Base-by-base conservation (phyloP, 2,797 vertebrate species). In the Knipowitschia caucasica region DNA sequence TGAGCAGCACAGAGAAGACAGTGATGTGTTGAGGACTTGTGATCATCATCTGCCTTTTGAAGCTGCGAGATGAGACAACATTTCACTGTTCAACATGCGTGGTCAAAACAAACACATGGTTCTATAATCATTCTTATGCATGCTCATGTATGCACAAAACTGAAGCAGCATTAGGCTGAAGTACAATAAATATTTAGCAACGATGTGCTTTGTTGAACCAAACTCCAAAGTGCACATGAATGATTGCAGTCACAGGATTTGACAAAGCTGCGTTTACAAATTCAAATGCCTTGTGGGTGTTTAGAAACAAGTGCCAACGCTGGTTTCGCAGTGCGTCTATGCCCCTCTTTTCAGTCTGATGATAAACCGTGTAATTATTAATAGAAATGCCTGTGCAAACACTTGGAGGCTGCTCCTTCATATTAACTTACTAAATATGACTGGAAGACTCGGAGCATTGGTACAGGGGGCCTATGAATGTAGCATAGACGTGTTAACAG, bases 331-430 rank as follows among this genome's bases (percentile, higher is more conserved):
- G 57, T 2, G 53, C 26, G 46, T 63, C 36, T 14, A 38, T 24
- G 56, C 40, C 54, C 72, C 67, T 58, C 55, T 61, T 59, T 61
- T 49, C 46, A 47, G 59, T 71, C 52, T 53, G 53, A 51, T 69
- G 69, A 86, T 76, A 46, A 71, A 83, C 76, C 69, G 67, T 74
- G 65, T 80, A 82, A 85, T 83, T 84, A 85, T 86, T 86, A 81
- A 85, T 75, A 73, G 69, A 57, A 57, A 59, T 27, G 17, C 50
- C 53, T 9, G 26, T 36, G 1, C 53, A 51, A 14, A 44, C 18
- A 56, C 51, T 56, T n/a, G 12, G 14, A 20, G 17, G 12, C 27
- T 27, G 30, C 38, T 38, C 49, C 2, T 15, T 45, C 12, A 42
- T 54, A 65, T 76, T 55, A 53, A 35, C 39, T 78, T 76, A 39